Base-by-base conservation (phyloP, 2,113 vertebrate genomes). In the Mus pahari region DNA sequence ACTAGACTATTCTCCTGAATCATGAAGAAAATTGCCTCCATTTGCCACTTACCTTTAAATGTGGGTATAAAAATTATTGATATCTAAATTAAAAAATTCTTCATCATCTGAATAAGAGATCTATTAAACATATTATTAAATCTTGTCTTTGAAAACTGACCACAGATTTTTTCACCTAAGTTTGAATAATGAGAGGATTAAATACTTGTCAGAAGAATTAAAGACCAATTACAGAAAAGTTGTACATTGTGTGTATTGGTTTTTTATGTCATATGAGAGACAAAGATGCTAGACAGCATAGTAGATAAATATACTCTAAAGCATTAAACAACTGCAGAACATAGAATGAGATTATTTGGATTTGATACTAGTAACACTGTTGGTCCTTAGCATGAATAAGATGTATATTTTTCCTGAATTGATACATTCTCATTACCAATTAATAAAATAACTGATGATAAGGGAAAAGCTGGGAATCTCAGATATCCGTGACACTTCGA, bases 401-500 rank as follows among this genome's bases (percentile, higher is more conserved):
- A 89, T 74, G 7, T 3, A 19, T 91, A 77, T 89, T 81, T 83
- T 90, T 64, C 45, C 2, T 77, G 0, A 89, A 14, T 5, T 90
- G 75, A 95, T 75, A 89, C 88, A 71, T 28, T 82, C 31, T 78
- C 50, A 39, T 93, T 77, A 75, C 97, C 95, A 95, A 81, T 53
- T 22, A 96, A 91, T 84, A 89, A 53, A 86, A 96, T 83, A 94
- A 91, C 42, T 33, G 20, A 86, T 19, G 0, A 20, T 84, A 94
- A 96, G 94, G 42, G 88, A 89, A 62, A 4, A 1, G 22, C 2
- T 68, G 58, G 4, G 86, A 91, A 97, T 82, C 19, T 74, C 66
- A 94, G 77, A 96, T 74, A 66, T 83, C 95, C 86, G 9, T 91
- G 95, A 93, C 91, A 97, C 89, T 97, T 95, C 81, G 94, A 83